Evolutionary conservation across 2,113 vertebrate genomes (phyloP).

Genomic region (Daphoenositta chrysoptera): DNA sequence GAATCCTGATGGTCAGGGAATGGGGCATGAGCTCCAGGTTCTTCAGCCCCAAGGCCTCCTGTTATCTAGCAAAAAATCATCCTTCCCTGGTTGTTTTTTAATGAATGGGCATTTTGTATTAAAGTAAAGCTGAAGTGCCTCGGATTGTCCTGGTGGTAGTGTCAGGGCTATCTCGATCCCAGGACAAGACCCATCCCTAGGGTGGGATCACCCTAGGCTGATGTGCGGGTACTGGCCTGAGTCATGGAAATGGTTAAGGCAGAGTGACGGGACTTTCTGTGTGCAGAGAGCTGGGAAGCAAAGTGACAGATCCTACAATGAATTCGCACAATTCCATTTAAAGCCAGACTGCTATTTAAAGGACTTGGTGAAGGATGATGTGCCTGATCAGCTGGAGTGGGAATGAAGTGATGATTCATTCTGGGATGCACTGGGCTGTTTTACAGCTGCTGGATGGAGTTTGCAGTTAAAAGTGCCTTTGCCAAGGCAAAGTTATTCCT

Average conservation of each 20-base stretch:
- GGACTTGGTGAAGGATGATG: neutral
- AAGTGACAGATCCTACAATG: neutral
- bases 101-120: neutral
- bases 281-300: neutral
- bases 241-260: neutral
- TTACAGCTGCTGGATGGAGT: neutral
- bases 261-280: accelerated
- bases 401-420: neutral
- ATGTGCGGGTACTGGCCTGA: neutral
- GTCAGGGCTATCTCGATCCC: accelerated
- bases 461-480: neutral
- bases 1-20: accelerated
- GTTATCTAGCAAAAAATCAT: neutral
- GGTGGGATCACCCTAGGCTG: neutral
- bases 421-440: neutral
- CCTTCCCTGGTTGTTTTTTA: neutral
- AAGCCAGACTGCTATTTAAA: neutral
- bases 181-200: accelerated
- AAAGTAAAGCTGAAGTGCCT: neutral
- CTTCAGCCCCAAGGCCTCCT: neutral
- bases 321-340: neutral
- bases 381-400: neutral
- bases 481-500: neutral
- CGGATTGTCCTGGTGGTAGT: accelerated
- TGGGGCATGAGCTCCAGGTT: neutral